phyloP scores from a whole-genome alignment of 1,140 invertebrate species.

The Ostrea edulis region DNA sequence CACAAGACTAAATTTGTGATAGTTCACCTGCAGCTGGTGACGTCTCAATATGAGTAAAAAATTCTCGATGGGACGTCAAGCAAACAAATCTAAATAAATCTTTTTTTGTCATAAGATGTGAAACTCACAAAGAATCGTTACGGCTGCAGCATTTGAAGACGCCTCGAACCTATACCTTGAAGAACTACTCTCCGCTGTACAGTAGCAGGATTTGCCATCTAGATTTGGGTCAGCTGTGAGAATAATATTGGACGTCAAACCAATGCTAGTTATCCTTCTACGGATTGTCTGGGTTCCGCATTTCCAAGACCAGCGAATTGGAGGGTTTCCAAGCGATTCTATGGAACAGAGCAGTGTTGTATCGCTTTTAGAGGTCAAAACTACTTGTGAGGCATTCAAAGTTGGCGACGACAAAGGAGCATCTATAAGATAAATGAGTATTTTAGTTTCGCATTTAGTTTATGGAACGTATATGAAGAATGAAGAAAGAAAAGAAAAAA shows the following conservation, averaged over 20 bases:
- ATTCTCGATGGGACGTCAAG: no score
- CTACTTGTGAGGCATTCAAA: background rate
- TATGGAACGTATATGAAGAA: no score
- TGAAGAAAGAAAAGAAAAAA: no score
- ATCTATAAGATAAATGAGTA: background rate
- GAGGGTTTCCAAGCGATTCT: slow-evolving; percentile 1
- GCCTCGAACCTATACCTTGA: background rate
- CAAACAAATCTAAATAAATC: no score
- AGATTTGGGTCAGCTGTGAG: background rate
- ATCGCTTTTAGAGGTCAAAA: background rate
- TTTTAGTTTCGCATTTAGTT: no score
- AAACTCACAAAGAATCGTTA: background rate
- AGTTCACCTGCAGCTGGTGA: no score
- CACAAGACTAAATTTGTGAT: no score
- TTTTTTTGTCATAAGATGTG: background rate
- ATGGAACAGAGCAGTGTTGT: background rate
- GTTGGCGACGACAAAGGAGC: background rate
- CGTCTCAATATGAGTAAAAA: no score
- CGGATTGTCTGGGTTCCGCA: background rate
- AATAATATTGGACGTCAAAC: background rate
- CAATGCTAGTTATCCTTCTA: background rate
- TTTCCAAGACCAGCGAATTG: slow-evolving; percentile 1
- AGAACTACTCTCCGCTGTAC: background rate
- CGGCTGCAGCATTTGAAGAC: background rate
- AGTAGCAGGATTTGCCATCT: background rate